Conservation (phyloP, 1,140 invertebrate species). For the Diuraphis noxia region DNA sequence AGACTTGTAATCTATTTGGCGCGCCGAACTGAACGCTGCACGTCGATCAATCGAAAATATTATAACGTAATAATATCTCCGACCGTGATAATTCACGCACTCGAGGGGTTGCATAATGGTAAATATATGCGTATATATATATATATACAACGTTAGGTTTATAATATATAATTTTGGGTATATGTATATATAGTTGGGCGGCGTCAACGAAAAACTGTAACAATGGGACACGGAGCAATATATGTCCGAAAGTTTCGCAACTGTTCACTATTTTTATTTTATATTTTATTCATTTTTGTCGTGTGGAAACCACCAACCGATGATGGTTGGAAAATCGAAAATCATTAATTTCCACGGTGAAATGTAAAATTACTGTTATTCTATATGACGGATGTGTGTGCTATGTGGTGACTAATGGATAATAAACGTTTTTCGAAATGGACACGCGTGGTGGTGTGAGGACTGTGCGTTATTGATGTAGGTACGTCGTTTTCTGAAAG, state of each 20-base stretch:
- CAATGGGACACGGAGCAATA: not conserved
- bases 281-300: not conserved
- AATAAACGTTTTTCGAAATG: not conserved
- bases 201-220: not conserved
- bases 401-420: not conserved
- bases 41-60: constrained; percentile 38
- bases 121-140: not conserved
- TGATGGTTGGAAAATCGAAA: constrained; percentile 8
- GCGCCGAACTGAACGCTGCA: not conserved
- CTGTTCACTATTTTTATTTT: not conserved
- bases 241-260: constrained; percentile 30
- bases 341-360: not conserved
- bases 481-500: not conserved
- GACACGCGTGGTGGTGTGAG: not conserved
- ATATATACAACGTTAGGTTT: not conserved
- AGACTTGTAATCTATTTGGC: not conserved
- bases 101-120: not conserved
- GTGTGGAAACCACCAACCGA: not conserved
- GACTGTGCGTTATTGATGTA: too few relatives aligned
- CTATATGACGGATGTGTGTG: not conserved
- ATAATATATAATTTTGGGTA: not conserved
- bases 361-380: not conserved
- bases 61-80: constrained; percentile 28
- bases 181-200: not conserved
- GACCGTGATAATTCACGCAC: constrained; percentile 5